Conservation (phyloP, 2,113 vertebrate species). For the Lamprotornis superbus region DNA sequence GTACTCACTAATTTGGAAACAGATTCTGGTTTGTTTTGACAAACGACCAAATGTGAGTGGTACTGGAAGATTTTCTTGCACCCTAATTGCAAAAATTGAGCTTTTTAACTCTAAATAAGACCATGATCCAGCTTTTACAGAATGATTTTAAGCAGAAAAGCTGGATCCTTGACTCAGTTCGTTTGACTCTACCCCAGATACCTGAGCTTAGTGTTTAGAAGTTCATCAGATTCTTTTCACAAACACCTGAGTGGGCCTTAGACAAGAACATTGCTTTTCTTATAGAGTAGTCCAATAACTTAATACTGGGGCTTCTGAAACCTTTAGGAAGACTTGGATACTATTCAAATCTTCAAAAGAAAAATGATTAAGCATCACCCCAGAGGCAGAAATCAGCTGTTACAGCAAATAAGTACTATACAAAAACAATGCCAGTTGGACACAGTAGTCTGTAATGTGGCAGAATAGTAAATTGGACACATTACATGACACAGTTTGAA, state of each 20-base stretch:
- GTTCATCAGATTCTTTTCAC: neutral
- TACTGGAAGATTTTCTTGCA: neutral
- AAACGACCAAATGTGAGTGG: neutral
- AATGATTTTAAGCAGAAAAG: neutral
- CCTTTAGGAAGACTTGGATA: neutral
- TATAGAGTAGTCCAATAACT: neutral
- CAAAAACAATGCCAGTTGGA: neutral
- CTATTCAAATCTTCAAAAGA: neutral
- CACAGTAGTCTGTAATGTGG: neutral
- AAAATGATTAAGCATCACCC: neutral
- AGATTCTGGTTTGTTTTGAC: constrained; percentile 23
- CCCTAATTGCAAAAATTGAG: neutral
- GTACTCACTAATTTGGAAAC: neutral
- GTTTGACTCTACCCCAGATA: neutral
- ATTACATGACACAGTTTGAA: neutral
- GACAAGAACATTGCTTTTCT: neutral
- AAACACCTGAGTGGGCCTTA: neutral
- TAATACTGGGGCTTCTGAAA: neutral
- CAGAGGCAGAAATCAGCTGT: neutral
- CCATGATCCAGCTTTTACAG: neutral
- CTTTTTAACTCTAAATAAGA: neutral
- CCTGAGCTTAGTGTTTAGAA: neutral
- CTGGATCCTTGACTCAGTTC: neutral
- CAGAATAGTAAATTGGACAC: neutral
- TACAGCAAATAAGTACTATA: neutral